Evolutionary conservation across 2,888 invertebrate genomes (phyloP).

Genomic region (Cephus nigrinus): DNA sequence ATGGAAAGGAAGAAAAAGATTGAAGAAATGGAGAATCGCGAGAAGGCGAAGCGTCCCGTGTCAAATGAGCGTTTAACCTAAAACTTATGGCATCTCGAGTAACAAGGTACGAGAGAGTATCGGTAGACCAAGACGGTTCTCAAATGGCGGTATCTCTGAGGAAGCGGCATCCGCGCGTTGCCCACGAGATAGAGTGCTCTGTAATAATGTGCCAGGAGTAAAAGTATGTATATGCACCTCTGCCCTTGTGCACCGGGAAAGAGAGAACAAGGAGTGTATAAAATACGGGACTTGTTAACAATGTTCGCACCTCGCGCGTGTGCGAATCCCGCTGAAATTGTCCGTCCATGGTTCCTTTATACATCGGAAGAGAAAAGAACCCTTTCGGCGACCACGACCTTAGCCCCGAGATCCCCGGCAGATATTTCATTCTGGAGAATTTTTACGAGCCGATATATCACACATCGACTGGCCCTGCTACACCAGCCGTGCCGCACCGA

Average conservation of each 20-base stretch:
- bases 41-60: conserved; percentile 26
- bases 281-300: conserved; percentile 65
- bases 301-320: conserved; percentile 61
- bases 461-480: conserved; percentile 51
- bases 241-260: conserved; percentile 31
- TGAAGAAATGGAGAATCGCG: background rate
- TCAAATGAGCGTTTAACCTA: conserved; percentile 54
- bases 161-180: background rate
- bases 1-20: background rate
- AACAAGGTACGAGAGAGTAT: conserved; percentile 50
- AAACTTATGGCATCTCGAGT: conserved; percentile 52
- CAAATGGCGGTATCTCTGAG: conserved; percentile 16
- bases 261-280: conserved; percentile 49
- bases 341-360: background rate
- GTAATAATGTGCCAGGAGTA: conserved; percentile 29
- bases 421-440: conserved; percentile 65
- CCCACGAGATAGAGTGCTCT: conserved; percentile 39
- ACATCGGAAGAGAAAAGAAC: conserved; percentile 15
- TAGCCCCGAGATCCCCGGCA: conserved; percentile 60
- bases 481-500: conserved; percentile 31
- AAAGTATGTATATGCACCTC: conserved; percentile 43
- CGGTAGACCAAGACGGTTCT: conserved; percentile 37
- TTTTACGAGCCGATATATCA: conserved; percentile 67
- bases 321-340: conserved; percentile 13
- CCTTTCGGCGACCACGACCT: conserved; percentile 65